Percentiles rank a stretch among this genome's conserved stretches.
Conservation (phyloP, 2,888 invertebrate species). For the Lochmaea capreae region DNA sequence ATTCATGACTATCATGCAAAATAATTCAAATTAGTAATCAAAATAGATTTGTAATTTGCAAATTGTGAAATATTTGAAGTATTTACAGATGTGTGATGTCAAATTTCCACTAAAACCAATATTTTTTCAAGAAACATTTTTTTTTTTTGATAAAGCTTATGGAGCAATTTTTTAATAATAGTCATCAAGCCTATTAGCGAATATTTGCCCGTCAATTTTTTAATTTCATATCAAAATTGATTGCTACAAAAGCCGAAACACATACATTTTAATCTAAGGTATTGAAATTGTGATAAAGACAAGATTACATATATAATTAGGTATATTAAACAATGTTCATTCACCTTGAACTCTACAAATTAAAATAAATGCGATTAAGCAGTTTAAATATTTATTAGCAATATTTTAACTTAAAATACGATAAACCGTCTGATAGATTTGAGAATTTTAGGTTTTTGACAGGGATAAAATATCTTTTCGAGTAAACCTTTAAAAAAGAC, state of each 20-base stretch:
- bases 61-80: too few relatives aligned
- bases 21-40: too few relatives aligned
- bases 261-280: not conserved
- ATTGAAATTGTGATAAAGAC: not conserved
- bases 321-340: not conserved
- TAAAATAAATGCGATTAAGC: not conserved
- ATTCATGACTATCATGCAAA: too few relatives aligned
- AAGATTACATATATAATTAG: not conserved
- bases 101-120: too few relatives aligned
- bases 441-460: not conserved
- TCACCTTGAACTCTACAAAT: not conserved
- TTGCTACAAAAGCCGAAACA: not conserved
- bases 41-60: too few relatives aligned
- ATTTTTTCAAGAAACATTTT: too few relatives aligned
- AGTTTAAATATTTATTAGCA: slow-evolving; percentile 5
- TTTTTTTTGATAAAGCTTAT: too few relatives aligned
- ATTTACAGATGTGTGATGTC: too few relatives aligned
- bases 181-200: too few relatives aligned
- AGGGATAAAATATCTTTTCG: not conserved
- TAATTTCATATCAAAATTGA: not conserved
- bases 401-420: not conserved
- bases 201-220: not conserved
- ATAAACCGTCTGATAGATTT: not conserved
- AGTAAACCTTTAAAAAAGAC: not conserved
- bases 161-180: too few relatives aligned